These are phyloP conservation scores for Puffinus mauretanicus DNA, from an alignment of 2,113 vertebrate species.

Conservation along the genomic window DNA sequence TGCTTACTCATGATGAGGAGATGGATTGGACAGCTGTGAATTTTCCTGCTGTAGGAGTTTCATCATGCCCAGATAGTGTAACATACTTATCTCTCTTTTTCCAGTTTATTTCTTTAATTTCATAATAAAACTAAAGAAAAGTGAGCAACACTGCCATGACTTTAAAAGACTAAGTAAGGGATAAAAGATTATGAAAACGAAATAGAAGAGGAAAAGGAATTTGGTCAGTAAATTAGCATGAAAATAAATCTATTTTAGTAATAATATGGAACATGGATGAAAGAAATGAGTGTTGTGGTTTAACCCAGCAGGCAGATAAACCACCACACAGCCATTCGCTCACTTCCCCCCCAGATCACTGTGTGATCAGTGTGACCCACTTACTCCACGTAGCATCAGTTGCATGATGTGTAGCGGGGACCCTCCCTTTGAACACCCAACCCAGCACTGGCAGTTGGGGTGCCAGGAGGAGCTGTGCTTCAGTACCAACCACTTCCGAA, in stretches of 20 bases:
- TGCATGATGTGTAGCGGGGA: too few species aligned
- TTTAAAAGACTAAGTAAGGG: not conserved
- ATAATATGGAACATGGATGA: not conserved
- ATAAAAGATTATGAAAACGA: not conserved
- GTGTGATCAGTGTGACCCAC: too few species aligned
- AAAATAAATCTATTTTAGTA: not conserved
- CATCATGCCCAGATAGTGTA: not conserved
- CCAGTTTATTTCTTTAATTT: not conserved
- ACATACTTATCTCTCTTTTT: not conserved
- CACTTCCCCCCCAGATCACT: too few species aligned
- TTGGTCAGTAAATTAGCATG: not conserved
- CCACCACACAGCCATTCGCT: too few species aligned
- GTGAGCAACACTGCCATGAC: not conserved
- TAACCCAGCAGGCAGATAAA: too few species aligned
- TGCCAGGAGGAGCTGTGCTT: too few species aligned
- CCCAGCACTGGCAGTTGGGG: too few species aligned
- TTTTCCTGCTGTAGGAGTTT: conserved; percentile 21
- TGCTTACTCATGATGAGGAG: conserved; percentile 19
- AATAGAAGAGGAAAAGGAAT: not conserved
- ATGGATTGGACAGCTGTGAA: conserved; percentile 30
- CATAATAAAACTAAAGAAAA: not conserved
- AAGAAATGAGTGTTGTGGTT: not conserved
- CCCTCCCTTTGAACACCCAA: too few species aligned
- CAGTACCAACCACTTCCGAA: too few species aligned
- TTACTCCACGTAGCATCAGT: too few species aligned